Conservation (phyloP, 2,797 vertebrate species). For the Neosalanx taihuensis region DNA sequence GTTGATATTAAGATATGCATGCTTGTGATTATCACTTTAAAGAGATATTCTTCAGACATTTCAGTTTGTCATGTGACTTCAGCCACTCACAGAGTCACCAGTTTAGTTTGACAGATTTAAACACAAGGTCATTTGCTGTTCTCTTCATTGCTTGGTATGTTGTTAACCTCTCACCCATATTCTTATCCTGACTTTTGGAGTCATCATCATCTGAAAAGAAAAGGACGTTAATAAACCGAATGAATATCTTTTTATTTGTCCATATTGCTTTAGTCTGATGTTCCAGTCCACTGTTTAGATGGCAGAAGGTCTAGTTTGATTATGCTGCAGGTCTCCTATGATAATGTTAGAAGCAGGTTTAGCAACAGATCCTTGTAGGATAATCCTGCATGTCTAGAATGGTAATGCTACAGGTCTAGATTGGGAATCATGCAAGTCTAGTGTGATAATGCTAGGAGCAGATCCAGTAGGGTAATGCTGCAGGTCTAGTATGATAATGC, state of each 20-base stretch:
- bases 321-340: neutral
- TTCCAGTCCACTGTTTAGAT: neutral
- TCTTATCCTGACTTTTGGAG: slow-evolving; percentile 74
- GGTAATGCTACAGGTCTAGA: neutral
- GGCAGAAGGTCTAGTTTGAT: neutral
- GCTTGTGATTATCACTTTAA: slow-evolving; percentile 1
- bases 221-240: slow-evolving; percentile 55
- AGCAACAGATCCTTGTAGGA: neutral
- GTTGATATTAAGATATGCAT: neutral
- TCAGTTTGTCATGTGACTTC: slow-evolving; percentile 6
- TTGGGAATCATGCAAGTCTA: neutral
- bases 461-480: too few relatives aligned
- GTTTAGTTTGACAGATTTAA: slow-evolving; percentile 19
- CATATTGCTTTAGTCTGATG: neutral
- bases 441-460: neutral
- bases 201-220: slow-evolving; percentile 80
- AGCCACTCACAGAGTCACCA: slow-evolving; percentile 45
- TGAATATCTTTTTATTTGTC: neutral
- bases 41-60: slow-evolving; percentile 3
- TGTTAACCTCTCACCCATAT: slow-evolving; percentile 73
- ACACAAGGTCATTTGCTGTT: slow-evolving; percentile 36
- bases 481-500: too few relatives aligned
- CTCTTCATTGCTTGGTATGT: slow-evolving; percentile 54
- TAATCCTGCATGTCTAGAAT: neutral
- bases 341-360: neutral